phyloP scores from a whole-genome alignment of 2,797 vertebrate genomes.

The Cuniculus paca region DNA sequence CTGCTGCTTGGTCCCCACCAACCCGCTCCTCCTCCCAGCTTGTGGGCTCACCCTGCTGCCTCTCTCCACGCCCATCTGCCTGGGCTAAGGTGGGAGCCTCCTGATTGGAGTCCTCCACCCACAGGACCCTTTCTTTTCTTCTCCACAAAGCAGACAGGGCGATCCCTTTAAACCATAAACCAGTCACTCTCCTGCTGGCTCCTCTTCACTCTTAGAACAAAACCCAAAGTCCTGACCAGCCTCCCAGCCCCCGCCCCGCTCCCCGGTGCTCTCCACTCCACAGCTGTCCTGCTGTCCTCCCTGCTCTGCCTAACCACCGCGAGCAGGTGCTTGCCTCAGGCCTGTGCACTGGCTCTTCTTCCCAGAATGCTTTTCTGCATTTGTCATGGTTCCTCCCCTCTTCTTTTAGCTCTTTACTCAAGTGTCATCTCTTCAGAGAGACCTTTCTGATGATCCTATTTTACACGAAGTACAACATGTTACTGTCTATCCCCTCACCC shows the following conservation, averaged over 20 bases:
- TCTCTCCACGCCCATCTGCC: neutral
- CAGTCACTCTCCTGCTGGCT: neutral
- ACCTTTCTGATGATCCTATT: neutral
- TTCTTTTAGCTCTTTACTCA: constrained; percentile 31
- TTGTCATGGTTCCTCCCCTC: neutral
- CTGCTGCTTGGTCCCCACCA: neutral
- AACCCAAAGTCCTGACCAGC: neutral
- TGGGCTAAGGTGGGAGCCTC: neutral
- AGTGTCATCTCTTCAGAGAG: constrained; percentile 3
- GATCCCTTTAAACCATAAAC: neutral
- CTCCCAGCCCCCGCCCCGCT: too few species aligned
- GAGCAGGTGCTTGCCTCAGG: neutral
- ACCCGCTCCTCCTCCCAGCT: neutral
- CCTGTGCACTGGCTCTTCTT: neutral
- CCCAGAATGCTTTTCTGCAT: neutral
- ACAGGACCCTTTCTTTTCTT: neutral
- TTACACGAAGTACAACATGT: neutral
- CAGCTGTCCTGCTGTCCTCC: neutral
- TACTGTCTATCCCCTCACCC: neutral
- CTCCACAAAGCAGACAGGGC: neutral
- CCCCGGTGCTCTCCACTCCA: neutral
- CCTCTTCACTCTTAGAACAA: neutral
- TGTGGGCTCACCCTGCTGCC: neutral
- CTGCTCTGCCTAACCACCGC: neutral
- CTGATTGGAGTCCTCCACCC: neutral